Conservation (phyloP, 2,113 vertebrate species). For the Ophiodon elongatus region DNA sequence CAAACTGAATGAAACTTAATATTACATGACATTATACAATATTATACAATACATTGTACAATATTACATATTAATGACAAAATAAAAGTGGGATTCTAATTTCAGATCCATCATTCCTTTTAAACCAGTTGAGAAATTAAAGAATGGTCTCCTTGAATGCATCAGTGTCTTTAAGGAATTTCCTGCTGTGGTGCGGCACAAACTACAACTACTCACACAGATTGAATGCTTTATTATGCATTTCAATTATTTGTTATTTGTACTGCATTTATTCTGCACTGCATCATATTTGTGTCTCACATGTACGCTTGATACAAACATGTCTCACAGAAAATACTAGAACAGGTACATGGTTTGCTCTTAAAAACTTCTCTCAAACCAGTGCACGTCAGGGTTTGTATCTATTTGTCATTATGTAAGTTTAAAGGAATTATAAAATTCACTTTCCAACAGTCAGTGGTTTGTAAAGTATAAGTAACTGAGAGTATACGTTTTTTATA, state of each 20-base stretch:
- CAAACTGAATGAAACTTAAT: neutral
- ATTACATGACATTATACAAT: too few species aligned
- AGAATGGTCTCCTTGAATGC: neutral
- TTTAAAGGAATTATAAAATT: neutral
- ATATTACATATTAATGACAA: too few species aligned
- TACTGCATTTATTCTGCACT: neutral
- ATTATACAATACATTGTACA: too few species aligned
- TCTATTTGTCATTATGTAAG: neutral
- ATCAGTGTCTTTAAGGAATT: constrained; percentile 37
- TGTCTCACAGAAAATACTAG: neutral
- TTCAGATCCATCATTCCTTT: neutral
- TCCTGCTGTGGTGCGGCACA: constrained; percentile 30
- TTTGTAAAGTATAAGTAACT: neutral
- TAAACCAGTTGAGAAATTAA: constrained; percentile 4
- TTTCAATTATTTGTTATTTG: neutral
- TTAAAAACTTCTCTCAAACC: neutral
- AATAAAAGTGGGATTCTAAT: neutral
- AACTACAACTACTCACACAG: constrained; percentile 4
- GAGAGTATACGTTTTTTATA: too few species aligned
- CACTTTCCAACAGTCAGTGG: neutral
- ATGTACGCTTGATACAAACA: neutral
- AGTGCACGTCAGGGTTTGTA: neutral
- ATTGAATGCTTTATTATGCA: constrained; percentile 8
- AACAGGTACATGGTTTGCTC: neutral
- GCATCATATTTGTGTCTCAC: neutral